These are phyloP conservation scores for Ischnus inquisitorius DNA, from an alignment of 2,888 invertebrate species.

Conservation along the genomic window DNA sequence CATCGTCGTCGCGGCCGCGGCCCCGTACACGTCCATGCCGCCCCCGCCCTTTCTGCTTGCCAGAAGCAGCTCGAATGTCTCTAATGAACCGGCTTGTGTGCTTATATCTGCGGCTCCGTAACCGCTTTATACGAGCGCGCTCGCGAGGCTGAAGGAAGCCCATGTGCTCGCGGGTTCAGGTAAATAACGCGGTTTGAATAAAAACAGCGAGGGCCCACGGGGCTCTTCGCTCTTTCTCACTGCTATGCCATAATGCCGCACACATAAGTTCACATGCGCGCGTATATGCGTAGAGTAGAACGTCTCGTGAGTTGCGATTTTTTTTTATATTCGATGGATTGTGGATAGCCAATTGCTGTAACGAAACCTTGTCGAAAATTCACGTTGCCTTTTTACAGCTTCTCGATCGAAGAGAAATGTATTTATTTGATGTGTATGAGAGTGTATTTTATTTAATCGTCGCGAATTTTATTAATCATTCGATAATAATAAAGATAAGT, in stretches of 20 bases:
- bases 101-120: constrained; percentile 83
- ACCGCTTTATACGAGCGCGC: constrained; percentile 79
- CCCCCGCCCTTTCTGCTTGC: constrained; percentile 77
- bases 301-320: neutral
- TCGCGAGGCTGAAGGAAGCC: constrained; percentile 64
- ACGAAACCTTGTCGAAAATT: too few species aligned
- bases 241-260: constrained; percentile 19
- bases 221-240: constrained; percentile 62
- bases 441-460: too few species aligned
- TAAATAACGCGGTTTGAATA: constrained; percentile 81
- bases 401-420: too few species aligned
- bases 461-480: too few species aligned
- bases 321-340: too few species aligned
- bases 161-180: constrained; percentile 71
- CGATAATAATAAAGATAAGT: too few species aligned
- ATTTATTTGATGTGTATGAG: too few species aligned
- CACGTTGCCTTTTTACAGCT: too few species aligned
- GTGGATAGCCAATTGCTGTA: too few species aligned
- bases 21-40: constrained; percentile 50
- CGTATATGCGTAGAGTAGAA: constrained; percentile 19
- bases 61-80: constrained; percentile 84
- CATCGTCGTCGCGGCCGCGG: constrained; percentile 65
- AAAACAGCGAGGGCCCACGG: constrained; percentile 74
- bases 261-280: constrained; percentile 23
- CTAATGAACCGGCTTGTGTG: constrained; percentile 85